Percentiles rank a stretch among this genome's conserved stretches.
These are phyloP conservation scores for Hyaena hyaena DNA, from an alignment of 2,113 vertebrate genomes.

Conservation along the genomic window DNA sequence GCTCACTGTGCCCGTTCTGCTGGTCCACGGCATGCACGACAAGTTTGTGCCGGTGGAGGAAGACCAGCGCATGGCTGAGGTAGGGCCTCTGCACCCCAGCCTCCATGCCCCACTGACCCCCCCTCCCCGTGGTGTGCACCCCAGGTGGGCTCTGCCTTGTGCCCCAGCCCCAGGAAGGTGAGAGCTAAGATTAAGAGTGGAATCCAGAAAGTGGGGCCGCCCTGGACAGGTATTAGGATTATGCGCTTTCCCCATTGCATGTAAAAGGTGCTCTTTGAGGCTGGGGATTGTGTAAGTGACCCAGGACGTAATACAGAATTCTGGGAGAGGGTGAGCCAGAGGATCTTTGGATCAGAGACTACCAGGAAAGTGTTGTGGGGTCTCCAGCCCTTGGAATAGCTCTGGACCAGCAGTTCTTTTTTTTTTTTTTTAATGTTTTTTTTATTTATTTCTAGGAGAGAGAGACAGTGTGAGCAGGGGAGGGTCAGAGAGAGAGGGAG, in stretches of 20 bases:
- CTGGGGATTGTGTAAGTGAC: background rate
- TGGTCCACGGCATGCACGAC: conserved; percentile 97
- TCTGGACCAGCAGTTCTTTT: background rate
- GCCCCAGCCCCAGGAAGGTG: background rate
- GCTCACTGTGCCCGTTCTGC: conserved; percentile 94
- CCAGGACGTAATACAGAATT: background rate
- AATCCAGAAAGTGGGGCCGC: background rate
- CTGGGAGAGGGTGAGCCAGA: background rate
- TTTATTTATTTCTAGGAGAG: too few relatives aligned
- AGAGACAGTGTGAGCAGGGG: too few relatives aligned
- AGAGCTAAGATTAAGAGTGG: background rate
- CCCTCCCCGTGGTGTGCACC: background rate
- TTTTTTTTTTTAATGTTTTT: too few relatives aligned
- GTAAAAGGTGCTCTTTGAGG: background rate
- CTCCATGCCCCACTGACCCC: background rate
- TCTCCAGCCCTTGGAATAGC: background rate
- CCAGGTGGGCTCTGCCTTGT: background rate
- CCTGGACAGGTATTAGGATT: background rate
- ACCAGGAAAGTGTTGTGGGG: background rate
- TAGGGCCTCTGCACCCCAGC: conserved; percentile 51
- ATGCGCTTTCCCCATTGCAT: background rate
- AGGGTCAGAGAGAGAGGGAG: too few relatives aligned
- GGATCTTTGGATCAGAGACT: background rate
- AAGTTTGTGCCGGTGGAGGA: conserved; percentile 97
- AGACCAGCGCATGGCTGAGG: conserved; percentile 98